These are phyloP conservation scores for Nomada ruficornis DNA, from an alignment of 2,888 invertebrate species.

Conservation along the genomic window DNA sequence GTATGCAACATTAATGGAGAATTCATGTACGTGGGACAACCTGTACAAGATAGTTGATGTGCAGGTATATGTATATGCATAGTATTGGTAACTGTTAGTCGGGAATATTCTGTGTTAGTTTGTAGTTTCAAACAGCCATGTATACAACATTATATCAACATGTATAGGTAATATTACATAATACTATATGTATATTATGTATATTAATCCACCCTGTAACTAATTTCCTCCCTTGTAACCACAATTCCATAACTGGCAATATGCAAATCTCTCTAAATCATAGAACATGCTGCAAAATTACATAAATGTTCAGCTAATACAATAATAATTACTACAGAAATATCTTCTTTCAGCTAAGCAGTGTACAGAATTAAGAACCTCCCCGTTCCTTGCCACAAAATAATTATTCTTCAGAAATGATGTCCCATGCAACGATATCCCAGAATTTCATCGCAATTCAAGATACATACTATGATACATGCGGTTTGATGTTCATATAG, in stretches of 20 bases:
- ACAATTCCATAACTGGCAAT: conserved; percentile 23
- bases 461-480: background rate
- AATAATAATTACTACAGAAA: background rate
- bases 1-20: no score
- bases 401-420: background rate
- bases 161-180: conserved; percentile 12
- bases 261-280: conserved; percentile 18
- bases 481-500: background rate
- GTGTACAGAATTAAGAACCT: no score
- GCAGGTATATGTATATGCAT: no score
- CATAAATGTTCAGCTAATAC: background rate
- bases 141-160: background rate
- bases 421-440: background rate
- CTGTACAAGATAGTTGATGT: no score
- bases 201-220: conserved; percentile 41
- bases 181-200: background rate
- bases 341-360: background rate
- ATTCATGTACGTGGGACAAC: no score
- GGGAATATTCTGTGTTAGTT: background rate
- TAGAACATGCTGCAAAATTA: background rate
- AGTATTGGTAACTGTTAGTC: background rate
- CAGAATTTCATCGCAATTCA: background rate
- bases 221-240: conserved; percentile 42
- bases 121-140: background rate
- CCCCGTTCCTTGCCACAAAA: no score